These are phyloP conservation scores for Tetramorium parvispinum DNA, from an alignment of 1,140 invertebrate species.

Conservation along the genomic window DNA sequence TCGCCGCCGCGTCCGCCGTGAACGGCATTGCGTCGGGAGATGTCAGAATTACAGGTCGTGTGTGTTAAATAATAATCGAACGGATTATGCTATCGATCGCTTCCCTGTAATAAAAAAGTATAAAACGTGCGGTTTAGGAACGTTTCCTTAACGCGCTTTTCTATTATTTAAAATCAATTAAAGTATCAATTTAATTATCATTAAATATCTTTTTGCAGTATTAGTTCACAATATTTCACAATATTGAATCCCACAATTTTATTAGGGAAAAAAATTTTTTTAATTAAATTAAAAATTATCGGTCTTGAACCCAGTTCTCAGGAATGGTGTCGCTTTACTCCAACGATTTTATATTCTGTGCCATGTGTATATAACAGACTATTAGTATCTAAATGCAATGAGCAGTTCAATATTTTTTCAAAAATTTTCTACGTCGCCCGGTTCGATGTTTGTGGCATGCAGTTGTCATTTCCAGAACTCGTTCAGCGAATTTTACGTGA, in stretches of 20 bases:
- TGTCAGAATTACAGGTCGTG: not conserved
- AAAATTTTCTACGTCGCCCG: not conserved
- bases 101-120: slow-evolving; percentile 18
- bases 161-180: no score
- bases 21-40: slow-evolving; percentile 87
- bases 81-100: not conserved
- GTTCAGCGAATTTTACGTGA: not conserved
- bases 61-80: not conserved
- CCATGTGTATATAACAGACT: not conserved
- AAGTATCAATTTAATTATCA: not conserved
- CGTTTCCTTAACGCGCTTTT: not conserved
- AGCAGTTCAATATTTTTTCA: not conserved
- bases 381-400: not conserved
- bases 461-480: not conserved
- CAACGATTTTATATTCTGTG: not conserved
- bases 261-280: not conserved
- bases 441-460: not conserved
- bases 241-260: not conserved
- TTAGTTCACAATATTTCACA: not conserved
- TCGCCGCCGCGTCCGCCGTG: slow-evolving; percentile 92
- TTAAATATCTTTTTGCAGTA: not conserved
- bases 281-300: not conserved
- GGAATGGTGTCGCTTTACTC: no score
- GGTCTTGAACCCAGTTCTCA: not conserved
- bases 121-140: not conserved